A percentile compares a stretch with the other conserved stretches of the same genome.
phyloP scores from a whole-genome alignment of 2,113 vertebrate genomes.

The Hylia prasina region DNA sequence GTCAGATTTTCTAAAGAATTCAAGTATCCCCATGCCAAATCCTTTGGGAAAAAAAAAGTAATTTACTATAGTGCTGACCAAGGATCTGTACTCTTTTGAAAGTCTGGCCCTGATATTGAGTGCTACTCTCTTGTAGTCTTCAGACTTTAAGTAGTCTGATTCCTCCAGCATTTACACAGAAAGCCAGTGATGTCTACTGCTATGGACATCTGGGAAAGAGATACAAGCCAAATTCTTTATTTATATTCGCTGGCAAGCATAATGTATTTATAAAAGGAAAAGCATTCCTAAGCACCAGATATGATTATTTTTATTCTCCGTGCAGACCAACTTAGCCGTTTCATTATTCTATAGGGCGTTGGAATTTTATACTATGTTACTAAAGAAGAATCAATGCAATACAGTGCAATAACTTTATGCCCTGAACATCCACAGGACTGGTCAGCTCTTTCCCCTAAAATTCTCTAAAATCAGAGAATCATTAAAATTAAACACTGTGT shows the following conservation, averaged over 20 bases:
- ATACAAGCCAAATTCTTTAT: background rate
- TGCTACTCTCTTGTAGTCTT: background rate
- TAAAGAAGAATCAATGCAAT: background rate
- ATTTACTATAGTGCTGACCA: background rate
- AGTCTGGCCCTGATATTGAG: background rate
- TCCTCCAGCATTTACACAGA: background rate
- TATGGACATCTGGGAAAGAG: background rate
- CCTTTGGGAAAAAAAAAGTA: background rate
- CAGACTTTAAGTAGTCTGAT: background rate
- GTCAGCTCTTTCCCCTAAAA: background rate
- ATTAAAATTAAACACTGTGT: background rate
- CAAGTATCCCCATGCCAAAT: background rate
- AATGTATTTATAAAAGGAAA: background rate
- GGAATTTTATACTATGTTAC: background rate
- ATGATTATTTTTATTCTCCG: background rate
- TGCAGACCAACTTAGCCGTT: background rate
- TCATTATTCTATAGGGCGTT: background rate
- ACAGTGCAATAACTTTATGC: background rate
- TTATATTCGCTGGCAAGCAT: background rate
- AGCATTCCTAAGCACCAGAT: background rate
- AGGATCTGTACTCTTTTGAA: background rate
- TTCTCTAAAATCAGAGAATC: background rate
- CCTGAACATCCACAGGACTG: background rate
- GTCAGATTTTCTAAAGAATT: slow-evolving; percentile 15
- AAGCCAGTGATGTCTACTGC: background rate